A percentile compares a stretch with the other conserved stretches of the same genome.
These are phyloP conservation scores for Nezara viridula DNA, from an alignment of 2,888 invertebrate genomes.

Conservation along the genomic window DNA sequence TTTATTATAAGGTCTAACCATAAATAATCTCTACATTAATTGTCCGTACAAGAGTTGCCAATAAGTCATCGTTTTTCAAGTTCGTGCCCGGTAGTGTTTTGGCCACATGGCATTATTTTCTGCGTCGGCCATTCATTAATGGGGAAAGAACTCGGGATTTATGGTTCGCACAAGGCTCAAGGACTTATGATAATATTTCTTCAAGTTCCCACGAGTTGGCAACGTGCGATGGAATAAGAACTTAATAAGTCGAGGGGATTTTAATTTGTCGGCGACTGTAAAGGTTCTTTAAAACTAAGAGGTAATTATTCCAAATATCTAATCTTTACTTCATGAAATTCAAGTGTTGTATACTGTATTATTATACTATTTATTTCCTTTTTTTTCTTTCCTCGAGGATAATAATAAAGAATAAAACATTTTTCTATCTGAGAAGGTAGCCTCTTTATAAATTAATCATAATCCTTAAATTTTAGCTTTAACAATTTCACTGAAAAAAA, in stretches of 20 bases:
- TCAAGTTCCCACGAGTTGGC: constrained; percentile 33
- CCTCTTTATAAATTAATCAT: no score
- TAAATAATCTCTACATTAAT: not conserved
- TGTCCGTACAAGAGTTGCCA: not conserved
- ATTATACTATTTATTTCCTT: no score
- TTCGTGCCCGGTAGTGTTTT: not conserved
- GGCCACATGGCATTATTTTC: not conserved
- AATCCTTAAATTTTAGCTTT: no score
- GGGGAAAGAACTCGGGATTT: constrained; percentile 20
- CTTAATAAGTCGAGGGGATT: not conserved
- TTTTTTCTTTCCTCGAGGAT: no score
- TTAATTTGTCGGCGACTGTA: not conserved
- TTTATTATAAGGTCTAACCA: not conserved
- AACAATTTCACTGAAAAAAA: no score
- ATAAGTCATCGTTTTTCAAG: not conserved
- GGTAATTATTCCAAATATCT: not conserved
- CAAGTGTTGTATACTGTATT: no score
- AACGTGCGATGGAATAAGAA: constrained; percentile 32
- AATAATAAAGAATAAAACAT: no score
- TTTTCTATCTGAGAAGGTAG: no score
- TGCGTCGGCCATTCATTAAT: not conserved
- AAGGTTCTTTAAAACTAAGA: not conserved
- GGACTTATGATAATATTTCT: constrained; percentile 42
- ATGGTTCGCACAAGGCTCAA: constrained; percentile 10
- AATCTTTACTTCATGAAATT: not conserved